Evolutionary conservation across 2,797 vertebrate species (phyloP).

Genomic region (Danio albolineatus): DNA sequence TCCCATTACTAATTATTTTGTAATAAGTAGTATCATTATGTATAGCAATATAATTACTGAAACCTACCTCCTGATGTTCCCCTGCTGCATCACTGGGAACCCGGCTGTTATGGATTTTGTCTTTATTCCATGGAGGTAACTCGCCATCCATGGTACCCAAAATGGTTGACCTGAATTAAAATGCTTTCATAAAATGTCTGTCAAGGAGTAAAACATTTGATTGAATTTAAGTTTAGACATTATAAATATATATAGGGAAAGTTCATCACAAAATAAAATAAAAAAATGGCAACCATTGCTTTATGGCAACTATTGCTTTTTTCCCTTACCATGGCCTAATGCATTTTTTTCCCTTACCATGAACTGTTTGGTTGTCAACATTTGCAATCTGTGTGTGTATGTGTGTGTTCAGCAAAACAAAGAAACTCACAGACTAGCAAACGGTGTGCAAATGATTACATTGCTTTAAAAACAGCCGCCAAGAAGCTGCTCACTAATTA

Average conservation of each 20-base stretch:
- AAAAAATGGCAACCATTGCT: too few species aligned
- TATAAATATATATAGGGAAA: background rate
- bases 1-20: background rate
- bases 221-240: background rate
- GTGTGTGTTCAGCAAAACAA: too few species aligned
- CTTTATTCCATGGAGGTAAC: constrained; percentile 38
- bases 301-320: too few species aligned
- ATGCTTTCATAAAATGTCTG: constrained; percentile 5
- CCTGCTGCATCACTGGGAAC: background rate
- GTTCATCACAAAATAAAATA: too few species aligned
- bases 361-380: too few species aligned
- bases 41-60: background rate
- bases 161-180: background rate
- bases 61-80: constrained; percentile 26
- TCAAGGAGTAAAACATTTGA: background rate
- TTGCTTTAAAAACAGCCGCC: too few species aligned
- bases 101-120: background rate
- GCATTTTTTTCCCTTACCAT: too few species aligned
- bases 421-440: too few species aligned
- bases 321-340: too few species aligned
- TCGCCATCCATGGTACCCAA: constrained; percentile 43
- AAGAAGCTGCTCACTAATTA: too few species aligned
- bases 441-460: too few species aligned
- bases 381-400: too few species aligned
- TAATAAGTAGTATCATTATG: constrained; percentile 18